phyloP scores from a whole-genome alignment of 2,888 invertebrate species.

The Morinoia aosen region DNA sequence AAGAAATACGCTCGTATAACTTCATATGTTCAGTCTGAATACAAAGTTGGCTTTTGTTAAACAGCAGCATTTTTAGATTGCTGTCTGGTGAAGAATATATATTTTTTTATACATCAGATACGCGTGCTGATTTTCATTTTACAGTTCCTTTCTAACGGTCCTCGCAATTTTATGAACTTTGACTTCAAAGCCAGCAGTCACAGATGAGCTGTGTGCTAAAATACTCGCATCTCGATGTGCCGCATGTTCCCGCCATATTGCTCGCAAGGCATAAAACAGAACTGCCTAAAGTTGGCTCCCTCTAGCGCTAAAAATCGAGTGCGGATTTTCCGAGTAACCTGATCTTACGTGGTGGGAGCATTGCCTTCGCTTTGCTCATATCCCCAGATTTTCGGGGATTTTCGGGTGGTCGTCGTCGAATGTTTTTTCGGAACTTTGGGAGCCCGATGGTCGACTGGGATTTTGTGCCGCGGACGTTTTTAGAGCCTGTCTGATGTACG shows the following conservation, averaged over 20 bases:
- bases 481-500: constrained; percentile 27
- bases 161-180: not conserved
- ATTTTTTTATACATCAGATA: not conserved
- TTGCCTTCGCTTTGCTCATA: not conserved
- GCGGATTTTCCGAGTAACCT: constrained; percentile 12
- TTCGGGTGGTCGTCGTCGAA: not conserved
- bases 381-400: not conserved
- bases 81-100: not conserved
- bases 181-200: not conserved
- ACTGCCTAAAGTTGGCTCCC: not conserved
- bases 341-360: not conserved
- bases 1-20: not conserved
- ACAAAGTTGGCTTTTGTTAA: not conserved
- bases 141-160: not conserved
- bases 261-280: not conserved
- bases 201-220: not conserved
- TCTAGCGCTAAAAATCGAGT: not conserved
- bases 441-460: constrained; percentile 15
- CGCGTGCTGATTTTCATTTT: not conserved
- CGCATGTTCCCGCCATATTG: not conserved
- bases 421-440: constrained; percentile 5
- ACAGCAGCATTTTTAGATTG: not conserved
- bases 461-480: constrained; percentile 47
- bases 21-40: not conserved
- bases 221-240: not conserved